phyloP scores from a whole-genome alignment of 2,113 vertebrate genomes.

The Cynopterus brachyotis region DNA sequence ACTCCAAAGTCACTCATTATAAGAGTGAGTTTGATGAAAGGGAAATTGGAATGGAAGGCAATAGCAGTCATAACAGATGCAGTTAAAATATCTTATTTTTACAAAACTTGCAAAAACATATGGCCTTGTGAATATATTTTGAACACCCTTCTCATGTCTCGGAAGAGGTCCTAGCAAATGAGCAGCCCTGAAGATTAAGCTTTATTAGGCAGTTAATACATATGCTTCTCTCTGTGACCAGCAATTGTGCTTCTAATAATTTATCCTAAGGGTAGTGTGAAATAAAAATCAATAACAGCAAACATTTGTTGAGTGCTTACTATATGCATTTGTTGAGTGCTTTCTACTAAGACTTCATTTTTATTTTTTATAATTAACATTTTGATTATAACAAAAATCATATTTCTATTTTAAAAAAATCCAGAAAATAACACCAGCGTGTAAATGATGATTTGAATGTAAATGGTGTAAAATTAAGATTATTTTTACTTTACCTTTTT shows the following conservation, averaged over 20 bases:
- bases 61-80: background rate
- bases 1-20: background rate
- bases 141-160: background rate
- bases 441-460: conserved; percentile 32
- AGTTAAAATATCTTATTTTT: background rate
- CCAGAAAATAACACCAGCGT: background rate
- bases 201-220: background rate
- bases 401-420: background rate
- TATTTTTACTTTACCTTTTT: conserved; percentile 11
- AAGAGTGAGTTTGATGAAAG: background rate
- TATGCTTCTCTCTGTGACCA: background rate
- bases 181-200: background rate
- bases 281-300: background rate
- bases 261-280: background rate
- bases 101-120: background rate
- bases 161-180: background rate
- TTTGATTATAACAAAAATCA: background rate
- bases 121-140: background rate
- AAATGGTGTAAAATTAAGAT: background rate
- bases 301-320: background rate
- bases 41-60: background rate
- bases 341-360: background rate
- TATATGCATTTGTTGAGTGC: background rate
- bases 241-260: background rate
- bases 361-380: background rate